These are phyloP conservation scores for Steinernema carpocapsae DNA, from an alignment of 2,888 invertebrate genomes.

Conservation along the genomic window DNA sequence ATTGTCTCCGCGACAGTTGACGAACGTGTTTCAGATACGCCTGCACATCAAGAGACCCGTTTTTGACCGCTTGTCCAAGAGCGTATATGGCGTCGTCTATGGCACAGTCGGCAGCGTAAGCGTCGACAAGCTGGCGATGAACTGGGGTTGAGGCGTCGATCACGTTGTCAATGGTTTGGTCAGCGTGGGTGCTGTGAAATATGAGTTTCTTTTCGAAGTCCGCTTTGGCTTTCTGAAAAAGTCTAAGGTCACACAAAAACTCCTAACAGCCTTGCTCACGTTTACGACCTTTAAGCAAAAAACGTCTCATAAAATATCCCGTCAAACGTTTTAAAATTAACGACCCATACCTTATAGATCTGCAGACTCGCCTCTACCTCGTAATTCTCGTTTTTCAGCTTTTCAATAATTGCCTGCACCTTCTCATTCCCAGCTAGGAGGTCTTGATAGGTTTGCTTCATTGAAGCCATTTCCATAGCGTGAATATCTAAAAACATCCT, in stretches of 20 bases:
- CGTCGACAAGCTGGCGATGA: slow-evolving; percentile 60
- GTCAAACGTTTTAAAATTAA: too few species aligned
- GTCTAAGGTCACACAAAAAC: neutral
- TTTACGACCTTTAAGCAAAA: neutral
- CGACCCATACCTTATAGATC: too few species aligned
- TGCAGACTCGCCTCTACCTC: too few species aligned
- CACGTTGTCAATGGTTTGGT: neutral
- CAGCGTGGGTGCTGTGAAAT: slow-evolving; percentile 36
- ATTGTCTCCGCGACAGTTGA: slow-evolving; percentile 90
- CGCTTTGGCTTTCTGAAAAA: slow-evolving; percentile 79
- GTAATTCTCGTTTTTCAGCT: slow-evolving; percentile 60
- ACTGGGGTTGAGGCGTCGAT: slow-evolving; percentile 91
- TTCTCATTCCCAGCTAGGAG: slow-evolving; percentile 73
- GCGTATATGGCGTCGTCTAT: slow-evolving; percentile 98
- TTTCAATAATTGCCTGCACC: slow-evolving; percentile 56
- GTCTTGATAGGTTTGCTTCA: slow-evolving; percentile 85
- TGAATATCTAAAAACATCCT: slow-evolving; percentile 53
- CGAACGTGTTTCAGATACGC: slow-evolving; percentile 95
- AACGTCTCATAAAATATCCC: neutral
- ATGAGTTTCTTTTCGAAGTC: slow-evolving; percentile 81
- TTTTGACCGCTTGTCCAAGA: slow-evolving; percentile 75
- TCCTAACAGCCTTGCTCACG: too few species aligned
- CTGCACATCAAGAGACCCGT: slow-evolving; percentile 80
- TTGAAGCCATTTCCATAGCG: slow-evolving; percentile 83
- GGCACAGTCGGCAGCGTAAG: slow-evolving; percentile 84